Conservation (phyloP, 1,140 invertebrate genomes). For the Myzus persicae region DNA sequence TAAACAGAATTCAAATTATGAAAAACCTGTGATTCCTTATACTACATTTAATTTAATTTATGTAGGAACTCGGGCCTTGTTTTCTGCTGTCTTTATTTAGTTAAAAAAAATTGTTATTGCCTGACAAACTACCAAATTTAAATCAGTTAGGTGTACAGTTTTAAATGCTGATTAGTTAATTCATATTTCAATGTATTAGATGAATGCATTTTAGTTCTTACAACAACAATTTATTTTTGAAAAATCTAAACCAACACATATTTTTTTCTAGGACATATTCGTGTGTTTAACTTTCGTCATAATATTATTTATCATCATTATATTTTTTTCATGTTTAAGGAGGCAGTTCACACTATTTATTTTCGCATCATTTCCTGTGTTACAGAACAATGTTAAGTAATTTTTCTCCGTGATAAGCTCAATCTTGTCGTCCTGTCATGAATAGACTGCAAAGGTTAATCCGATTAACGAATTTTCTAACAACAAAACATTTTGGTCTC, state of each 20-base stretch:
- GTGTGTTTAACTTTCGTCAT: not conserved
- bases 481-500: slow-evolving; percentile 15
- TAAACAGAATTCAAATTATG: not conserved
- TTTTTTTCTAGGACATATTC: not conserved
- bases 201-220: not conserved
- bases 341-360: not conserved
- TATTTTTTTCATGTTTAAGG: not conserved
- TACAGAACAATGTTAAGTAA: slow-evolving; percentile 24
- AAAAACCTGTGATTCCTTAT: not conserved
- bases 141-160: not conserved
- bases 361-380: not conserved
- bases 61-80: not conserved
- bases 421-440: not conserved
- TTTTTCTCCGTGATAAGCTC: not conserved
- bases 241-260: not conserved
- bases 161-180: not conserved
- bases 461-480: slow-evolving; percentile 3
- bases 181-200: not conserved
- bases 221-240: not conserved
- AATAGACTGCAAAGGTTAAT: slow-evolving; percentile 36
- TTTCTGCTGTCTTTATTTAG: too few relatives aligned
- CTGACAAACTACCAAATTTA: too few relatives aligned
- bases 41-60: not conserved
- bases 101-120: too few relatives aligned
- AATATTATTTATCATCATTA: not conserved